These are phyloP conservation scores for Micromys minutus DNA, from an alignment of 2,113 vertebrate genomes.

Conservation along the genomic window DNA sequence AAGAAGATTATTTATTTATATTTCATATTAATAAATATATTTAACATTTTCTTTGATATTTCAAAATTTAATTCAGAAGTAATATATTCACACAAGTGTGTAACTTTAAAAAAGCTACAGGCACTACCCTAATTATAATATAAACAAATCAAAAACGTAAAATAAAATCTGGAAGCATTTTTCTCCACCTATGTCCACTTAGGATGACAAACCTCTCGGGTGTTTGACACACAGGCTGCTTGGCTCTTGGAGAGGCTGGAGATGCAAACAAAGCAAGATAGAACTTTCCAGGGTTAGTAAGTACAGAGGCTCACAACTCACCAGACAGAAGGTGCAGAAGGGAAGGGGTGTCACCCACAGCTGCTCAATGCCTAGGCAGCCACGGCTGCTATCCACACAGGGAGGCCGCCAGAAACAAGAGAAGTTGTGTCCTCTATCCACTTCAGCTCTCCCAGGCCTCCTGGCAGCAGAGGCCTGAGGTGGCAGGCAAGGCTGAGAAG, in stretches of 20 bases:
- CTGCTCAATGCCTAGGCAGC: background rate
- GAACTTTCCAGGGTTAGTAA: too few species aligned
- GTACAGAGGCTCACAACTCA: background rate
- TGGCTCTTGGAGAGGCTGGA: background rate
- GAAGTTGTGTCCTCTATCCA: background rate
- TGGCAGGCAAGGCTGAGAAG: background rate
- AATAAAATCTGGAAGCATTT: background rate
- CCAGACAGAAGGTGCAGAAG: background rate
- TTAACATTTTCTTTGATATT: background rate
- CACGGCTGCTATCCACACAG: fast-evolving
- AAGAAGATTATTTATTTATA: background rate
- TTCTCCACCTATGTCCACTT: background rate
- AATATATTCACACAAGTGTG: background rate
- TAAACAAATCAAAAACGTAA: background rate
- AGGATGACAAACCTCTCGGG: background rate
- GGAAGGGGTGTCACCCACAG: background rate
- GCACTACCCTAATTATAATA: background rate
- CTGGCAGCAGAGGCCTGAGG: background rate
- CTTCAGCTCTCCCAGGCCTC: background rate
- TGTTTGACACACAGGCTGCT: background rate
- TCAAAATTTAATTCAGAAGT: background rate
- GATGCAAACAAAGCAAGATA: background rate
- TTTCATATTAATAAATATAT: background rate
- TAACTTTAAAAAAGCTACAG: background rate
- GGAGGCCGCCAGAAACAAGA: background rate